Percentiles rank a stretch among this genome's conserved stretches.
Evolutionary conservation across 2,888 invertebrate species (phyloP).

Genomic region (Sialis fuliginosa): DNA sequence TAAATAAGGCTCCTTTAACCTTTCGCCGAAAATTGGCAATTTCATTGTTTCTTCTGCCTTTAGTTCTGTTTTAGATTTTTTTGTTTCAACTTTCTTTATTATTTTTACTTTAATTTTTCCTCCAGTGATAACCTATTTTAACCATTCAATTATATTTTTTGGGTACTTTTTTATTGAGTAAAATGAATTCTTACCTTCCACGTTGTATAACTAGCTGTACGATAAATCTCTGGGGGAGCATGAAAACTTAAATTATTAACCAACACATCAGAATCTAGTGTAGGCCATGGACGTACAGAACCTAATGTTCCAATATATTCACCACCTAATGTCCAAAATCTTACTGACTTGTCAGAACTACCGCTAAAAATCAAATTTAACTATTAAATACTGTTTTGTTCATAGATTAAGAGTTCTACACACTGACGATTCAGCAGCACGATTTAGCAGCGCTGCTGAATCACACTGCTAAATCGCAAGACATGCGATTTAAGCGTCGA

Average conservation of each 20-base stretch:
- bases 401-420: too few relatives aligned
- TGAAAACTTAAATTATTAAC: slow-evolving; percentile 26
- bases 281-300: slow-evolving; percentile 43
- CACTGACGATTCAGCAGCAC: too few relatives aligned
- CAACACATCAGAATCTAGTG: slow-evolving; percentile 22
- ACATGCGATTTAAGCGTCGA: too few relatives aligned
- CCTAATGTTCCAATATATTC: slow-evolving; percentile 54
- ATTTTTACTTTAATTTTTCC: too few relatives aligned
- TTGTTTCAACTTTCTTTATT: too few relatives aligned
- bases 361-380: slow-evolving; percentile 13
- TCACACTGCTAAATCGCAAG: too few relatives aligned
- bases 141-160: neutral
- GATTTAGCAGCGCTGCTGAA: too few relatives aligned
- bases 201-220: slow-evolving; percentile 59
- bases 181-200: slow-evolving; percentile 35
- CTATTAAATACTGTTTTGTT: too few relatives aligned
- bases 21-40: slow-evolving; percentile 29
- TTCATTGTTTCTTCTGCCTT: slow-evolving; percentile 20
- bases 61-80: slow-evolving; percentile 10
- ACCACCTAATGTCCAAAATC: slow-evolving; percentile 59
- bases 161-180: neutral
- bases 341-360: slow-evolving; percentile 38
- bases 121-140: neutral
- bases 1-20: slow-evolving; percentile 35
- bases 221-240: slow-evolving; percentile 55